Evolutionary conservation across 2,797 vertebrate species (phyloP).

Genomic region (Sciurus vulgaris): DNA sequence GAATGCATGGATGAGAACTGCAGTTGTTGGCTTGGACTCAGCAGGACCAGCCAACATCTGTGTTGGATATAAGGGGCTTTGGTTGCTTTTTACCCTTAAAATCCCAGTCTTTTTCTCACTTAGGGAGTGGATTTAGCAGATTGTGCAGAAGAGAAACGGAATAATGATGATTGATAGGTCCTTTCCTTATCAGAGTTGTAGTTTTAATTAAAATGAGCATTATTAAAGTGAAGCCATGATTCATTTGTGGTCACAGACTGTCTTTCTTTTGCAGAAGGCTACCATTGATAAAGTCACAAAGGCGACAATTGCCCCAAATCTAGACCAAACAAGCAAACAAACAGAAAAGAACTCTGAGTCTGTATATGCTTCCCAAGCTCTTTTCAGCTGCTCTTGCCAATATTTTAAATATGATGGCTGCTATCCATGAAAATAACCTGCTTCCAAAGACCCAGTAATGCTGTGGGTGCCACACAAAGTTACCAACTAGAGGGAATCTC

Average conservation of each 20-base stretch:
- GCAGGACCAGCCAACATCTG: constrained; percentile 52
- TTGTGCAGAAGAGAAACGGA: not conserved
- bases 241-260: constrained; percentile 19
- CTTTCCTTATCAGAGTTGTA: constrained; percentile 34
- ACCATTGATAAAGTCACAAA: constrained; percentile 45
- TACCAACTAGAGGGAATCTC: not conserved
- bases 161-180: not conserved
- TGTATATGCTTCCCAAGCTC: not conserved
- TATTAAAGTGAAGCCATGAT: constrained; percentile 36
- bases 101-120: constrained; percentile 3
- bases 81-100: constrained; percentile 33
- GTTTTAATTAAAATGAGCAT: constrained; percentile 17
- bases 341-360: constrained; percentile 1
- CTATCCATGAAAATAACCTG: constrained; percentile 43
- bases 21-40: not conserved
- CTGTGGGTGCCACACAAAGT: not conserved
- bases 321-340: constrained; percentile 21
- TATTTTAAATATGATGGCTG: constrained; percentile 46
- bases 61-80: constrained; percentile 59
- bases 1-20: not conserved
- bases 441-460: not conserved
- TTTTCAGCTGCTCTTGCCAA: not conserved
- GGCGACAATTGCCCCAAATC: not conserved
- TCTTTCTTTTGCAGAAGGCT: constrained; percentile 55
- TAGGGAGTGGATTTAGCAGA: not conserved